Conservation (phyloP, 2,888 invertebrate species). For the Sycophila texana region DNA sequence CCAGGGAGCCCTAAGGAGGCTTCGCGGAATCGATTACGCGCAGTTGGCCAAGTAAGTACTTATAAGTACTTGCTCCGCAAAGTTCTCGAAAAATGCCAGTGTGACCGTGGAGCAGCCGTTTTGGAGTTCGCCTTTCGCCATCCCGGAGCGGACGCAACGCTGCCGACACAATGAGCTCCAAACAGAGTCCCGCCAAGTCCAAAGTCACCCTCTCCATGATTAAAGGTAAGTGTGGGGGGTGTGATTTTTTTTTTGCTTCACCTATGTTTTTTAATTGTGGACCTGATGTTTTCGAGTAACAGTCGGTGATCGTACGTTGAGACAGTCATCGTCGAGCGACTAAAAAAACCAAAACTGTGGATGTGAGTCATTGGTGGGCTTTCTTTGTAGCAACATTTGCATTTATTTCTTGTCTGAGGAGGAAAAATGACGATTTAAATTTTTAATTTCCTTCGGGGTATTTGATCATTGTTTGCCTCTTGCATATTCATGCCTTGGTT, state of each 20-base stretch:
- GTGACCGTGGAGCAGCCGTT: neutral
- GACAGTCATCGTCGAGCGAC: neutral
- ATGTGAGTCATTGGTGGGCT: constrained; percentile 27
- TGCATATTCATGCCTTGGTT: too few species aligned
- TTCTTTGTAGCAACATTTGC: constrained; percentile 13
- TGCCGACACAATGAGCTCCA: constrained; percentile 66
- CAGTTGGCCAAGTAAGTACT: neutral
- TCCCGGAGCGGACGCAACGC: neutral
- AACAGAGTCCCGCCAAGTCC: constrained; percentile 66
- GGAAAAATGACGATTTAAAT: neutral
- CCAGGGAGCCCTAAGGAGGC: neutral
- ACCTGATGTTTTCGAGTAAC: neutral
- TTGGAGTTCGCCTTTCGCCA: neutral
- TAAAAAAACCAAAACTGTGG: constrained; percentile 11
- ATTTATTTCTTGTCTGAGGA: constrained; percentile 8
- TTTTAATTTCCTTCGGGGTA: neutral
- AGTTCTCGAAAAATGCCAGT: neutral
- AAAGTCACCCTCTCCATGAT: constrained; percentile 73
- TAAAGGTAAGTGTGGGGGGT: constrained; percentile 66
- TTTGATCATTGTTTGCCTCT: neutral
- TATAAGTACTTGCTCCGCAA: neutral
- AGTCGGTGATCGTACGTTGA: neutral
- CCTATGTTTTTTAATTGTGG: neutral
- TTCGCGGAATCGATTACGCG: neutral
- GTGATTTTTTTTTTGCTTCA: neutral